A percentile compares a stretch with the other conserved stretches of the same genome.
Evolutionary conservation across 92 coral and sea anemone species (phyloP).

Genomic region (Phenganax stokvisi): DNA sequence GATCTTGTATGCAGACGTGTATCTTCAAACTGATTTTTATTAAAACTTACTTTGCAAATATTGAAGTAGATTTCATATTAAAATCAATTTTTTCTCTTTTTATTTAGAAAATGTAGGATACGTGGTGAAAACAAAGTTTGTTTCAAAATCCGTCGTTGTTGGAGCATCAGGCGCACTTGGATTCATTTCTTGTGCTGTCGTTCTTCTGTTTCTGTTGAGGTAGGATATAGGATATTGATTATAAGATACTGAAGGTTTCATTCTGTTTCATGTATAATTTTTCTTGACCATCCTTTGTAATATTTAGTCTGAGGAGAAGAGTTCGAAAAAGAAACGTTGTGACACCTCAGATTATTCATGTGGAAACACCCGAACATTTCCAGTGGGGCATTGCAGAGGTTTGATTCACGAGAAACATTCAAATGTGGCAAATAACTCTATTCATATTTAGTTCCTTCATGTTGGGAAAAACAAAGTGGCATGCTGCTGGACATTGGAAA

Average conservation of each 20-base stretch:
- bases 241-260: not conserved
- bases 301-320: not conserved
- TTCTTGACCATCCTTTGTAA: not conserved
- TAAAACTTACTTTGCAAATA: too few relatives aligned
- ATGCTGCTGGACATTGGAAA: too few relatives aligned
- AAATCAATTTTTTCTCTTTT: not conserved
- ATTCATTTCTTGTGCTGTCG: not conserved
- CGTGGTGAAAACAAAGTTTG: not conserved
- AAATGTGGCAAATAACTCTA: too few relatives aligned
- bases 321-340: slow-evolving; percentile 7
- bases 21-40: too few relatives aligned
- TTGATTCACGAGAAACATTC: not conserved
- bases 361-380: not conserved
- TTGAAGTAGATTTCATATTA: too few relatives aligned
- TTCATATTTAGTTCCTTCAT: too few relatives aligned
- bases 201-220: not conserved
- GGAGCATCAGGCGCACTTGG: not conserved
- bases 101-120: not conserved
- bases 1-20: too few relatives aligned
- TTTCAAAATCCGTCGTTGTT: not conserved
- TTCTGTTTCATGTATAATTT: not conserved
- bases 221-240: not conserved
- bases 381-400: not conserved
- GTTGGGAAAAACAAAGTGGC: too few relatives aligned
- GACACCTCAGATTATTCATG: not conserved